phyloP scores from a whole-genome alignment of 2,113 vertebrate species.

The Carettochelys insculpta region DNA sequence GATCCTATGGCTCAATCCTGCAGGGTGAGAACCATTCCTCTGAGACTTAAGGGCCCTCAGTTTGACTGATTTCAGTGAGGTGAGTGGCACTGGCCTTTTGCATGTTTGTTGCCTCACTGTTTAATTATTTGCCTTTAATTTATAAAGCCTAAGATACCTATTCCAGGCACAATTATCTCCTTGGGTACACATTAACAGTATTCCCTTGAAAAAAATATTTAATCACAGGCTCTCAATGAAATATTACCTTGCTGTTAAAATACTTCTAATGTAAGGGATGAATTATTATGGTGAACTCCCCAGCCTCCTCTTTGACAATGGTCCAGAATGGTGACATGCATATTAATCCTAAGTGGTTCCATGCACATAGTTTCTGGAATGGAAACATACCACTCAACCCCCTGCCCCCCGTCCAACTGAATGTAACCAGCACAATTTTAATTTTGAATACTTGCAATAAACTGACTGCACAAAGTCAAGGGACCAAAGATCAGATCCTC shows the following conservation, averaged over 20 bases:
- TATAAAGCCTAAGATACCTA: background rate
- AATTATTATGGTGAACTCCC: background rate
- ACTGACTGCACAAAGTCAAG: background rate
- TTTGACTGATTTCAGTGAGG: background rate
- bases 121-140: background rate
- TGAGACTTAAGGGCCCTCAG: background rate
- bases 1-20: background rate
- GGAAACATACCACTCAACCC: background rate
- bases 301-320: background rate
- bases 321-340: background rate
- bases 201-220: background rate
- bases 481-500: background rate
- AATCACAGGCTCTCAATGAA: background rate
- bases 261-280: background rate
- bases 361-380: background rate
- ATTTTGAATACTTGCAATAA: background rate
- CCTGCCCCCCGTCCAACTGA: background rate
- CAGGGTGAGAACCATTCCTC: background rate
- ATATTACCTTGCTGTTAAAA: background rate
- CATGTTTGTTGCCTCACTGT: background rate
- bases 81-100: background rate
- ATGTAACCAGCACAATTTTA: background rate
- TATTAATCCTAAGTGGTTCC: background rate
- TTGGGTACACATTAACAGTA: background rate
- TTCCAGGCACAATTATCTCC: background rate